Conservation (phyloP, 1,140 invertebrate species). For the Drosophila nannoptera region DNA sequence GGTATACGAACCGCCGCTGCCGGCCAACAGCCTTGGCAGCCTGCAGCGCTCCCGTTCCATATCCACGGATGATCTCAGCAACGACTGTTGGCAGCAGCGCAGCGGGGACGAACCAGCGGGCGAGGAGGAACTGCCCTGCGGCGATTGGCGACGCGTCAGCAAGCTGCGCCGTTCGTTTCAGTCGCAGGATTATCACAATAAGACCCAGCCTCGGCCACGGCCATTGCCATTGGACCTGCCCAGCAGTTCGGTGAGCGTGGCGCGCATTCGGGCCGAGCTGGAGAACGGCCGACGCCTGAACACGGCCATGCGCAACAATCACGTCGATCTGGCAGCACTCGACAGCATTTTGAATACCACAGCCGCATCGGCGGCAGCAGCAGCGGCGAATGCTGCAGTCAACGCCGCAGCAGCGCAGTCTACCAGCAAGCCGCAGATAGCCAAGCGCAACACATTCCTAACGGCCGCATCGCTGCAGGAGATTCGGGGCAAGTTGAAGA, state of each 20-base stretch:
- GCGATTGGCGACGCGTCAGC: constrained; percentile 82
- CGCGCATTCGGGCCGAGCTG: constrained; percentile 80
- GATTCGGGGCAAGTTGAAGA: constrained; percentile 81
- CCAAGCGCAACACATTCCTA: constrained; percentile 79
- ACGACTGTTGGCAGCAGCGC: constrained; percentile 54
- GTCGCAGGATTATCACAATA: constrained; percentile 75
- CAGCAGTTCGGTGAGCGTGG: constrained; percentile 80
- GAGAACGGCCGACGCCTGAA: constrained; percentile 80
- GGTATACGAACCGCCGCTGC: constrained; percentile 59
- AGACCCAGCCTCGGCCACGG: constrained; percentile 1
- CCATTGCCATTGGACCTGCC: constrained; percentile 81
- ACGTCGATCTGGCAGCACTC: constrained; percentile 79
- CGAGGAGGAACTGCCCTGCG: constrained; percentile 49
- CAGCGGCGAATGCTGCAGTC: constrained; percentile 19
- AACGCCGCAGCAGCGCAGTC: constrained; percentile 10
- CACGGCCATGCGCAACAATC: constrained; percentile 80
- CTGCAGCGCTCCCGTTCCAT: constrained; percentile 75
- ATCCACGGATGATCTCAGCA: constrained; percentile 77
- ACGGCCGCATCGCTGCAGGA: constrained; percentile 82
- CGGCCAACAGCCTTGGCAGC: constrained; percentile 11
- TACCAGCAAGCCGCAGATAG: constrained; percentile 48
- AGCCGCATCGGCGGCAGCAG: constrained; percentile 15
- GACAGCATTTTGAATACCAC: constrained; percentile 79
- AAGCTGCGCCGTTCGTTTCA: constrained; percentile 83
- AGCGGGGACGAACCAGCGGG: constrained; percentile 26